phyloP scores from a whole-genome alignment of 2,888 invertebrate genomes.

The Lithosia quadra region DNA sequence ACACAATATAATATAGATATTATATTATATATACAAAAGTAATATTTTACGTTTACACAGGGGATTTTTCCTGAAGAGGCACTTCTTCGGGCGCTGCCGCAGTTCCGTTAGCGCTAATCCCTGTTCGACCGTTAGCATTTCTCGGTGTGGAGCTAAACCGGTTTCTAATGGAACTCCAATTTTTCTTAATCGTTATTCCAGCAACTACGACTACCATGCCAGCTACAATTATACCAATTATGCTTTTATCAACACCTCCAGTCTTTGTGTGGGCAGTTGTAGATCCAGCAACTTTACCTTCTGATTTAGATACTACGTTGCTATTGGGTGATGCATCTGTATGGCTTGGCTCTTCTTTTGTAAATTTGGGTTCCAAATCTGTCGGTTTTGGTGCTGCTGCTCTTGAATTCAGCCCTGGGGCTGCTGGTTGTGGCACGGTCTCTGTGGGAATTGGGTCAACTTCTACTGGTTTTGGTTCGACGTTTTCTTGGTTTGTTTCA shows the following conservation, averaged over 20 bases:
- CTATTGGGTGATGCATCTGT: slow-evolving; percentile 50
- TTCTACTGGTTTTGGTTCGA: slow-evolving; percentile 6
- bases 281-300: slow-evolving; percentile 68
- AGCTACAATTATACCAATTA: slow-evolving; percentile 84
- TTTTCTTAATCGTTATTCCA: slow-evolving; percentile 85
- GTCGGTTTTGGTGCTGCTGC: slow-evolving; percentile 18
- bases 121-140: slow-evolving; percentile 67
- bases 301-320: slow-evolving; percentile 41
- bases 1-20: slow-evolving; percentile 27
- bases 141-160: slow-evolving; percentile 75
- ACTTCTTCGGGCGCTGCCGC: slow-evolving; percentile 77
- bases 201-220: slow-evolving; percentile 84
- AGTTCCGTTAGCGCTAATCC: slow-evolving; percentile 67
- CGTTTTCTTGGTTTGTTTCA: slow-evolving; percentile 33
- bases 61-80: slow-evolving; percentile 79
- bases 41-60: slow-evolving; percentile 61
- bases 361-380: background rate
- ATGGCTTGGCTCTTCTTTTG: slow-evolving; percentile 5
- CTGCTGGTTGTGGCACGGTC: slow-evolving; percentile 39
- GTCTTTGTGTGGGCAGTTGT: slow-evolving; percentile 68
- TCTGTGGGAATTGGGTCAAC: slow-evolving; percentile 27
- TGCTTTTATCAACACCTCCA: slow-evolving; percentile 84
- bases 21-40: slow-evolving; percentile 2
- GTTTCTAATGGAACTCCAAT: slow-evolving; percentile 84
- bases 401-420: background rate